Base-by-base conservation (phyloP, 2,113 vertebrate genomes). In the Callorhinus ursinus region DNA sequence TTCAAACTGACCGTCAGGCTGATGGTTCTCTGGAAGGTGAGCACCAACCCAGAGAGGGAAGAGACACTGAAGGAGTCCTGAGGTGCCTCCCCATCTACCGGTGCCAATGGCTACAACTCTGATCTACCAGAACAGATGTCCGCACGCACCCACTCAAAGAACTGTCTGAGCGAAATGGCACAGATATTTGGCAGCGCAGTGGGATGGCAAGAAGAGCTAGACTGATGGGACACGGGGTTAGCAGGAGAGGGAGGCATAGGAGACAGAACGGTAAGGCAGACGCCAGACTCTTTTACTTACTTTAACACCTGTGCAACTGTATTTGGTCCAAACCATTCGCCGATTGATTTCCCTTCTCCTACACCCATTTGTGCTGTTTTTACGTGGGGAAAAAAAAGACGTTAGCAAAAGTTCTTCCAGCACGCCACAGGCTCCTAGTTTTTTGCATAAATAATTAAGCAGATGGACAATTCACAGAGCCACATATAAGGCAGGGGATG, bases 321-420 rank as follows among this genome's bases (percentile, higher is more conserved):
- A 96, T 99, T 99, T 98, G 99, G 99, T 98, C 99, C 99, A 94
- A 99, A 99, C 99, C 99, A 99, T 98, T 99, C 99, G 83, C 99
- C 99, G 93, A 99, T 99, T 51, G 99, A 99, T 97, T 99, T 99
- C 80, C 99, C 99, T 98, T 99, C 99, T 98, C 99, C 99, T 61
- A 99, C 99, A 86, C 99, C 99, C 99, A 99, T 99, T 99, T 99
- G 99, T 3, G 99, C 99, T 99, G 99, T 98, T 98, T 98, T 96
- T 42, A 83, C 5, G 8, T 97, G 74, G 89, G 80, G 55, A 97
- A 76, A 97, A 97, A 98, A 98, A 49, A 98, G 2, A 77, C 15
- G 42, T 98, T 97, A 98, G 97, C 16, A 82, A 96, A 97, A 96
- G 59, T 57, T 72, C 51, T 96, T 93, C 65, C 49, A 90, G 65